Evolutionary conservation across 2,888 invertebrate species (phyloP).

Genomic region (Invenusta paracnida): DNA sequence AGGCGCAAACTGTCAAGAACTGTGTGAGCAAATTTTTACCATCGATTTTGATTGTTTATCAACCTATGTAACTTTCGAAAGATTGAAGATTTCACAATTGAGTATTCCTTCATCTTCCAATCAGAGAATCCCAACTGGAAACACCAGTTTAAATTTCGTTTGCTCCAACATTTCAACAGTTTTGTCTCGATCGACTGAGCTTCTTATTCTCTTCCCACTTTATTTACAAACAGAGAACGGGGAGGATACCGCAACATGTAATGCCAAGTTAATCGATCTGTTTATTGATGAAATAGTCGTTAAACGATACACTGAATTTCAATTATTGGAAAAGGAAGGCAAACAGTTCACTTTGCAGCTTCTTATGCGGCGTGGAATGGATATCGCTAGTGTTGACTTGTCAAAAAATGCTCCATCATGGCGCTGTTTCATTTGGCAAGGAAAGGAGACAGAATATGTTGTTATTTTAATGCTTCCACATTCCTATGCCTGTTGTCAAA

Average conservation of each 20-base stretch:
- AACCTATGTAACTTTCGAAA: conserved; percentile 33
- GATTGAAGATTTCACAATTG: not conserved
- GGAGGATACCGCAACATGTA: not conserved
- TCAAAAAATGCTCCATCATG: not conserved
- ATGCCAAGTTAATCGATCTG: not conserved
- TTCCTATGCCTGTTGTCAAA: not conserved
- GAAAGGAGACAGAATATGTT: conserved; percentile 20
- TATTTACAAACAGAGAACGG: not conserved
- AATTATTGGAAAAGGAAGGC: not conserved
- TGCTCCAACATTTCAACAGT: conserved; percentile 6
- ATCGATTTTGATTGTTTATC: conserved; percentile 14
- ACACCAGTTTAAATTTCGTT: not conserved
- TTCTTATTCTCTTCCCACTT: not conserved
- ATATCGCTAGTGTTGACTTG: not conserved
- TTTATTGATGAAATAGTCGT: not conserved
- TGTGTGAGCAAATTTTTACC: not conserved
- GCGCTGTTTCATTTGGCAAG: not conserved
- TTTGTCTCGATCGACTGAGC: not conserved
- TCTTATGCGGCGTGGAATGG: not conserved
- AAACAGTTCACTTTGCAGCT: not conserved
- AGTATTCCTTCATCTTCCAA: not conserved
- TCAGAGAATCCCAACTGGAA: not conserved
- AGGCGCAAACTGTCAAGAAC: not conserved
- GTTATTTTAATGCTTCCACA: conserved; percentile 25
- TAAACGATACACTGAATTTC: not conserved